Conservation (phyloP, 2,888 invertebrate genomes). For the Patella depressa region DNA sequence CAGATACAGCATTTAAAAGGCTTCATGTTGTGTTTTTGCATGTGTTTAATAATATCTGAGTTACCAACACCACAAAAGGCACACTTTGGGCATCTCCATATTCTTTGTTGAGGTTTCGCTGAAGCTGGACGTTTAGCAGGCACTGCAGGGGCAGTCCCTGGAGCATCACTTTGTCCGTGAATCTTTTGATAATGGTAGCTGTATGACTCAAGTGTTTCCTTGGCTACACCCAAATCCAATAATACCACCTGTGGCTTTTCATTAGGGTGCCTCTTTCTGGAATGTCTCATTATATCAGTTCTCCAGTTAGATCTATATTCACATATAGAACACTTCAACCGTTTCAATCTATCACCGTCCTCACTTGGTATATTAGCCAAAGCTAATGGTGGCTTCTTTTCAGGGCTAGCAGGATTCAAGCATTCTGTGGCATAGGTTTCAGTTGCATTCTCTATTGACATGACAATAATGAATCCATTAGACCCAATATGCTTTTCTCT, state of each 20-base stretch:
- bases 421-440: slow-evolving; percentile 50
- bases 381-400: slow-evolving; percentile 1
- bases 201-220: slow-evolving; percentile 53
- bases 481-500: slow-evolving; percentile 56
- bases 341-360: slow-evolving; percentile 29
- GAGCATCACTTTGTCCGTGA: neutral
- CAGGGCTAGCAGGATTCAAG: slow-evolving; percentile 18
- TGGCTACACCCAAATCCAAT: slow-evolving; percentile 54
- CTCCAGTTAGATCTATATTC: slow-evolving; percentile 96
- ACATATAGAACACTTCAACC: slow-evolving; percentile 91
- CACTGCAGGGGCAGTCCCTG: neutral
- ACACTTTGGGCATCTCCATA: slow-evolving; percentile 90
- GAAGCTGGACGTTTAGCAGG: slow-evolving; percentile 24
- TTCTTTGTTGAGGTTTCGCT: slow-evolving; percentile 29
- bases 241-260: slow-evolving; percentile 46
- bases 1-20: slow-evolving; percentile 68
- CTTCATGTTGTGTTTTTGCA: slow-evolving; percentile 57
- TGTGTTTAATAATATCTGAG: slow-evolving; percentile 60
- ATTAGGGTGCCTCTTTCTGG: slow-evolving; percentile 75
- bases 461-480: slow-evolving; percentile 57
- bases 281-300: slow-evolving; percentile 97
- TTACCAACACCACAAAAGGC: slow-evolving; percentile 75
- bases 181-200: slow-evolving; percentile 34
- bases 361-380: slow-evolving; percentile 12
- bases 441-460: slow-evolving; percentile 64